A percentile compares a stretch with the other conserved stretches of the same genome.
These are phyloP conservation scores for Lycaon pictus DNA, from an alignment of 2,113 vertebrate genomes.

Conservation along the genomic window DNA sequence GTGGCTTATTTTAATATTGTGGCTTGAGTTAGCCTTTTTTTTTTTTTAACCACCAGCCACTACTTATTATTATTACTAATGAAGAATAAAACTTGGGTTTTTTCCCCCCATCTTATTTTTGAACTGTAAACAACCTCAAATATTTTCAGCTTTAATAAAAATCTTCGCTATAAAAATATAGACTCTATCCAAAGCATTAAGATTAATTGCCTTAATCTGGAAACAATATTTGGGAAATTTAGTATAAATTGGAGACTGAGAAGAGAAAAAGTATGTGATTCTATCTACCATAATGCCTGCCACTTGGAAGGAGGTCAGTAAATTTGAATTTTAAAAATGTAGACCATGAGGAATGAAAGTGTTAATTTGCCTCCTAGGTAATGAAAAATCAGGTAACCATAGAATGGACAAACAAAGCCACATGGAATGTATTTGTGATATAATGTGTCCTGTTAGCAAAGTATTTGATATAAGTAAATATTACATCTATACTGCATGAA, in stretches of 20 bases:
- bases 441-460: neutral
- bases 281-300: conserved; percentile 14
- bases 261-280: neutral
- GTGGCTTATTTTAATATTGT: conserved; percentile 49
- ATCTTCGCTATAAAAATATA: conserved; percentile 40
- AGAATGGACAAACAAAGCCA: neutral
- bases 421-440: conserved; percentile 1
- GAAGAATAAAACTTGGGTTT: conserved; percentile 25
- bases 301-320: conserved; percentile 61
- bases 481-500: neutral
- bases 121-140: conserved; percentile 21
- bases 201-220: neutral
- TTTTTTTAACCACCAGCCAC: neutral
- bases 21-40: neutral
- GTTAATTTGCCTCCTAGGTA: neutral
- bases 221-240: conserved; percentile 39
- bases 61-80: conserved; percentile 53
- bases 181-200: neutral
- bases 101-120: conserved; percentile 13
- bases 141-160: conserved; percentile 30
- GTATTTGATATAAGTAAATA: conserved; percentile 15
- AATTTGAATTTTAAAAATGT: conserved; percentile 15
- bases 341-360: neutral
- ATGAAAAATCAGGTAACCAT: conserved; percentile 12
- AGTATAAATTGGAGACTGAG: conserved; percentile 20